Evolutionary conservation across 1,140 invertebrate species (phyloP).

Genomic region (Choristoneura fumiferana): DNA sequence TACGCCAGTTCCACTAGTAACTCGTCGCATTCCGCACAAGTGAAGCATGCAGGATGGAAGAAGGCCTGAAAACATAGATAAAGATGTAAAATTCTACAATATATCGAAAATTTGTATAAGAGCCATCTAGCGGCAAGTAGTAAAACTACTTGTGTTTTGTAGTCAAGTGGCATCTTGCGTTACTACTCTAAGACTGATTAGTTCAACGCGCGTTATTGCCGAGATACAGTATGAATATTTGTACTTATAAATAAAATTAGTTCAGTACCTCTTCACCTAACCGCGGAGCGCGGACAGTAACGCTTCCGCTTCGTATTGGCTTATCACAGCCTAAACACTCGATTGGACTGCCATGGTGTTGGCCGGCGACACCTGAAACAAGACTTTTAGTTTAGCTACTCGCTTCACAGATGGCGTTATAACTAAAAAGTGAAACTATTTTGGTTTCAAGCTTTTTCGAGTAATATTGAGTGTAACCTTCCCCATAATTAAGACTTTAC

Average conservation of each 20-base stretch:
- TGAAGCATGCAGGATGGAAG: constrained; percentile 95
- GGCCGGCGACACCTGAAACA: constrained; percentile 61
- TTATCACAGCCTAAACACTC: constrained; percentile 78
- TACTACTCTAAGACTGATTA: constrained; percentile 12
- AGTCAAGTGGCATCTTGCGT: constrained; percentile 33
- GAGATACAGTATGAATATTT: not conserved
- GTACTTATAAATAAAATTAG: constrained; percentile 2
- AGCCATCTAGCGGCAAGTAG: constrained; percentile 42
- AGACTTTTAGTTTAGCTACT: constrained; percentile 31
- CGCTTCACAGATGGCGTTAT: constrained; percentile 43
- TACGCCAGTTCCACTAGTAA: constrained; percentile 95
- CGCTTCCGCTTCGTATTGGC: constrained; percentile 74
- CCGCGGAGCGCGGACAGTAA: constrained; percentile 77
- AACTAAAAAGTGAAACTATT: not conserved
- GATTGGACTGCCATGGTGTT: constrained; percentile 52
- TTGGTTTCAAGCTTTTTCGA: too few relatives aligned
- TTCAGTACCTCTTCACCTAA: constrained; percentile 73
- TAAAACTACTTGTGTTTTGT: constrained; percentile 14
- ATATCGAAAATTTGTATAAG: constrained; percentile 48
- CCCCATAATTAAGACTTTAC: too few relatives aligned
- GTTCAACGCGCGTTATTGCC: not conserved
- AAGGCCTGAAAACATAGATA: constrained; percentile 63
- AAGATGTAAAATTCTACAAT: constrained; percentile 4
- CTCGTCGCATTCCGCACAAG: constrained; percentile 90
- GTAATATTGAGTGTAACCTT: too few relatives aligned